Evolutionary conservation across 2,797 vertebrate genomes (phyloP), one percentile per base, ranked within the genome.

Genomic region (Hapalemur alaotrensis): DNA sequence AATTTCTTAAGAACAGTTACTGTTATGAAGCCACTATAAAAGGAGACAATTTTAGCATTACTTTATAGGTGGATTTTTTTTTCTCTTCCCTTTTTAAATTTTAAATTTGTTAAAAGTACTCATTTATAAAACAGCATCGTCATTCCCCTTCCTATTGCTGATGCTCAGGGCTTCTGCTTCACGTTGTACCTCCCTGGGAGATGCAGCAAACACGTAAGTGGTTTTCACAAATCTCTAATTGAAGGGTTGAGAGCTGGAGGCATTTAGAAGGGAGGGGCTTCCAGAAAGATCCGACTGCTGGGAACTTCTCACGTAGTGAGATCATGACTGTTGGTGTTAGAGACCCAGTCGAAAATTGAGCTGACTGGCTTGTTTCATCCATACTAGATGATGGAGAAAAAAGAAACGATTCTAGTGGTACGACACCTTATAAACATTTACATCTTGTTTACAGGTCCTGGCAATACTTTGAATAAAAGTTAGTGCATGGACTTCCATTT

Each of bases 211-310:
- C 96, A 97, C 96, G 96, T 48, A 94, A 95, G 95, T 92, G 98
- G 96, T 98, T 98, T 98, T 98, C 97, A 96, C 91, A 84, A 92
- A 97, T 84, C 95, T 95, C 96, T 98, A 98, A 98, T 93, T 98
- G 98, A 97, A 96, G 97, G 96, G 75, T 95, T 97, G 95, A 97
- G 94, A 95, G 84, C 93, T 89, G 86, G 96, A 0, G 32, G 88
- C 32, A 90, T 38, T 89, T 67, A 59, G 65, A 50, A 82, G 61
- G 82, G 83, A 96, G 86, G 86, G 86, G 92, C 97, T 96, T 96
- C 95, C 95, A 97, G 97, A 88, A 91, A 96, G 97, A 97, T 97
- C 94, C 95, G 97, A 93, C 89, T 93, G 87, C 59, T 90, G 95
- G 93, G 91, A 93, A 97, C 97, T 97, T 87, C 4, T 0, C 67